phyloP scores from a whole-genome alignment of 2,113 vertebrate species.

The Fregata magnificens region DNA sequence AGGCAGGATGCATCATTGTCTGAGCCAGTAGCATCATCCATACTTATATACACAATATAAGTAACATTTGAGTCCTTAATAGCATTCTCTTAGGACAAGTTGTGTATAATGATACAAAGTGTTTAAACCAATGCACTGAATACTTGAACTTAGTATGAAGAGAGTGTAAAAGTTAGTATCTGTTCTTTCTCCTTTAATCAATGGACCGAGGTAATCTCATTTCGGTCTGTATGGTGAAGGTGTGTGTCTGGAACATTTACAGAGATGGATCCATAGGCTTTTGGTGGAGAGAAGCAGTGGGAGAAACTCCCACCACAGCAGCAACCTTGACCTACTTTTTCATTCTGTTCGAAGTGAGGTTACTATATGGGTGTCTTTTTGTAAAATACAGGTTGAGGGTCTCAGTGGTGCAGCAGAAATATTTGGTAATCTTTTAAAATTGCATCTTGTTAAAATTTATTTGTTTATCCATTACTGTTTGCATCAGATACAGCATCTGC shows the following conservation, averaged over 20 bases:
- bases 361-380: rapidly evolving
- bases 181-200: neutral
- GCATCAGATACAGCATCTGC: neutral
- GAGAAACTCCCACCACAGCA: neutral
- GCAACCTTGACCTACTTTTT: neutral
- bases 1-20: rapidly evolving
- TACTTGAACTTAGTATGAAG: neutral
- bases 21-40: neutral
- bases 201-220: neutral
- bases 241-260: neutral
- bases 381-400: neutral
- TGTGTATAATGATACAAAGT: neutral
- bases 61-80: neutral
- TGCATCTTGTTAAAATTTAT: neutral
- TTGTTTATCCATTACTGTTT: neutral
- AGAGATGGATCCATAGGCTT: neutral
- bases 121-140: neutral
- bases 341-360: neutral
- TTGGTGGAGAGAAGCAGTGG: neutral
- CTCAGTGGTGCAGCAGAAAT: neutral
- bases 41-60: neutral
- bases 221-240: neutral
- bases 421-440: neutral
- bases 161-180: neutral
- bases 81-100: neutral